A percentile compares a stretch with the other conserved stretches of the same genome.
Evolutionary conservation across 1,140 invertebrate genomes (phyloP).

Genomic region (Uloborus diversus): DNA sequence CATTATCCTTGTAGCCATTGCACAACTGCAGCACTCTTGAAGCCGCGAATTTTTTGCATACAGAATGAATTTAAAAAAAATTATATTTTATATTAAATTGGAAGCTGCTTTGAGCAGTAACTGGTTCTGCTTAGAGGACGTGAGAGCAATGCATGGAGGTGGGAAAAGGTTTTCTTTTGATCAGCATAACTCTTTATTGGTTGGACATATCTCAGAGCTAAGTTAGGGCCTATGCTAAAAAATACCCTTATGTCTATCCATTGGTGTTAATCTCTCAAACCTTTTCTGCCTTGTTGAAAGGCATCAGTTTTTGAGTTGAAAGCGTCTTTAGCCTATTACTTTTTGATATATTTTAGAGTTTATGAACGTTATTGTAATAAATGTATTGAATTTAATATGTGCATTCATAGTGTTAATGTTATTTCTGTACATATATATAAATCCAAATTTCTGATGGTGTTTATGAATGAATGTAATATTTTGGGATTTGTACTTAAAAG

Average conservation of each 20-base stretch:
- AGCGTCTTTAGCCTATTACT: slow-evolving; percentile 11
- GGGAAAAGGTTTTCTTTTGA: no score
- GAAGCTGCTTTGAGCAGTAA: not conserved
- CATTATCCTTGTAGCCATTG: not conserved
- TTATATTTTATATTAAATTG: slow-evolving; percentile 1
- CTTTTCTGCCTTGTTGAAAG: not conserved
- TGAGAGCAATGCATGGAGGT: no score
- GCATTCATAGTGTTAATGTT: slow-evolving; percentile 18
- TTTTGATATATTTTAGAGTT: slow-evolving; percentile 43
- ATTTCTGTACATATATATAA: slow-evolving; percentile 31
- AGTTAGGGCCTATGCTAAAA: not conserved
- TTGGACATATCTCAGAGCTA: no score
- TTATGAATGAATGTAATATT: slow-evolving; percentile 21
- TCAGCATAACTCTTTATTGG: no score
- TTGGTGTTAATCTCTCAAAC: no score
- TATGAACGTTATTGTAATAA: slow-evolving; percentile 45
- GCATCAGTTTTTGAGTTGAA: slow-evolving; percentile 8
- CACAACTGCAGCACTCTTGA: not conserved
- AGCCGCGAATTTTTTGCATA: not conserved
- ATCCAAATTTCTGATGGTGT: slow-evolving; percentile 36
- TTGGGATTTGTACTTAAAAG: no score
- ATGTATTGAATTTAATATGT: slow-evolving; percentile 25
- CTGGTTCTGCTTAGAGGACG: no score
- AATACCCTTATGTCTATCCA: no score
- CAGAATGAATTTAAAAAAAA: not conserved